phyloP scores from a whole-genome alignment of 2,113 vertebrate genomes.

The Xyrauchen texanus region DNA sequence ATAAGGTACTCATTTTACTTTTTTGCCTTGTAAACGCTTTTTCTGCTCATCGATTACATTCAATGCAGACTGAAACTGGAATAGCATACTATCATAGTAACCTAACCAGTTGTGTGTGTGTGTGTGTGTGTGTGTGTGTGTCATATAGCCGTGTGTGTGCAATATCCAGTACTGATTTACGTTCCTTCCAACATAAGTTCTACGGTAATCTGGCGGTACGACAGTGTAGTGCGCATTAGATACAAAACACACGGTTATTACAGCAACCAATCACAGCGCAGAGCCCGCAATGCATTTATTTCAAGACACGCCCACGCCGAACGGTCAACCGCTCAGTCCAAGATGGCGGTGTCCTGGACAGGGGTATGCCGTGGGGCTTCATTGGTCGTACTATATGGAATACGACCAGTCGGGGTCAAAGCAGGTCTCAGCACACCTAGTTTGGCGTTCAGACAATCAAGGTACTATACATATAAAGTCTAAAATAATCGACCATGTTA shows the following conservation, averaged over 20 bases:
- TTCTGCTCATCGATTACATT: too few relatives aligned
- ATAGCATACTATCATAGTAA: too few relatives aligned
- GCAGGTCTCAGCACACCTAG: conserved; percentile 36
- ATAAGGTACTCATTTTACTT: too few relatives aligned
- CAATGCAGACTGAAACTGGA: too few relatives aligned
- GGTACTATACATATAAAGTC: conserved; percentile 54
- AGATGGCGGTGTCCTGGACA: conserved; percentile 72
- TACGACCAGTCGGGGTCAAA: conserved; percentile 51
- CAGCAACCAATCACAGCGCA: conserved; percentile 5
- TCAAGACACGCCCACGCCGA: conserved; percentile 1
- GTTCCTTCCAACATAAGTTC: too few relatives aligned
- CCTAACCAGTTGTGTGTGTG: too few relatives aligned
- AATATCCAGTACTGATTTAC: too few relatives aligned
- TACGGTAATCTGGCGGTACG: too few relatives aligned
- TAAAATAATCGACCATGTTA: neutral
- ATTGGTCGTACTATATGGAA: conserved; percentile 56
- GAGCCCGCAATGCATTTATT: neutral
- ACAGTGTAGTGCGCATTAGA: too few relatives aligned
- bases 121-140: too few relatives aligned
- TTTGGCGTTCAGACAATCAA: conserved; percentile 48
- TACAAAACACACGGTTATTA: neutral
- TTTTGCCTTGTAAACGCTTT: too few relatives aligned
- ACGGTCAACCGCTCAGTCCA: conserved; percentile 36
- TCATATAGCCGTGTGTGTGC: too few relatives aligned
- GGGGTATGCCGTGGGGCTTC: conserved; percentile 56